Percentiles rank a stretch among this genome's conserved stretches.
phyloP scores from a whole-genome alignment of 2,113 vertebrate genomes.

The Pomatostomus ruficeps region DNA sequence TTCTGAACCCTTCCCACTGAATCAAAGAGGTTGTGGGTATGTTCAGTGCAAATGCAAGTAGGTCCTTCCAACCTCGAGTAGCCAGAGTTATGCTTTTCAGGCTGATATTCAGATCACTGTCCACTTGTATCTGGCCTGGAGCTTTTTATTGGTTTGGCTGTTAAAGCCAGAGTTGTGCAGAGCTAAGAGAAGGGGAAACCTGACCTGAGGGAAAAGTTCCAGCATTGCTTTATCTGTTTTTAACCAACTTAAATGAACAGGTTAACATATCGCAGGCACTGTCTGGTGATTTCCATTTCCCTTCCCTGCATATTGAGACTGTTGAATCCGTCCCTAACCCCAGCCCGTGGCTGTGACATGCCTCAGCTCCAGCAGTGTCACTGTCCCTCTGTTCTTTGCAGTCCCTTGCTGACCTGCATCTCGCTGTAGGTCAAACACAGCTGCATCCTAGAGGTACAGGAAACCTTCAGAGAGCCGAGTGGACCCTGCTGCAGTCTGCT shows the following conservation, averaged over 20 bases:
- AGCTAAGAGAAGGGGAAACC: background rate
- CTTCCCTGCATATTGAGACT: fast-evolving
- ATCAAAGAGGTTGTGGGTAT: background rate
- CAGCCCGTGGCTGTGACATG: background rate
- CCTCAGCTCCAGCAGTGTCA: background rate
- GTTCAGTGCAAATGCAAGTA: background rate
- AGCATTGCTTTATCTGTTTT: background rate
- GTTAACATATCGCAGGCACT: background rate
- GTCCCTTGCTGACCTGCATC: background rate
- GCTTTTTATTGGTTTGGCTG: background rate
- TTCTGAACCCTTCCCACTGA: background rate
- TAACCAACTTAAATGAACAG: background rate
- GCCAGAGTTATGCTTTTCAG: background rate
- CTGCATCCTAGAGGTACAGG: background rate
- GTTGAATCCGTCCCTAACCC: background rate
- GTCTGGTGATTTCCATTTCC: background rate
- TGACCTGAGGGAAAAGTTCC: background rate
- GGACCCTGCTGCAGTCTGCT: background rate
- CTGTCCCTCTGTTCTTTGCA: background rate
- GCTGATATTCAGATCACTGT: background rate
- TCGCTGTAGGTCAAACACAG: background rate
- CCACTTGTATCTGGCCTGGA: background rate
- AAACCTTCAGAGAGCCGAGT: background rate
- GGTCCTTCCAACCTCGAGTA: background rate
- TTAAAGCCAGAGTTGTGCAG: background rate